Evolutionary conservation across 2,888 invertebrate genomes (phyloP), one percentile per base, ranked within the genome.

Genomic region (Cerceris rybyensis): DNA sequence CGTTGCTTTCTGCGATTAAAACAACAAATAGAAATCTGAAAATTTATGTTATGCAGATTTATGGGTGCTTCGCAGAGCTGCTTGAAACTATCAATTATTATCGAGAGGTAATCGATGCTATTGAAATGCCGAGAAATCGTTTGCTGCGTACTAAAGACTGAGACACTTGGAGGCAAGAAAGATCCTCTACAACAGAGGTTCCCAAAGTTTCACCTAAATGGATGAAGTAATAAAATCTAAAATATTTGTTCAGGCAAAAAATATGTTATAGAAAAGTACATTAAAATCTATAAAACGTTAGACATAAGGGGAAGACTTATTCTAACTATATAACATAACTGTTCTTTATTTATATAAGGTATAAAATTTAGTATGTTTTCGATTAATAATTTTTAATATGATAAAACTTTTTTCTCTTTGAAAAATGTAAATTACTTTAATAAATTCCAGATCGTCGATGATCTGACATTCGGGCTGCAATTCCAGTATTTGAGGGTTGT

Each of bases 1-100:
- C 11, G 46, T 16, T 46, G 46, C 11, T 11, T 46, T 46, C 46
- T 11, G 46, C 46, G 11, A 46, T 46, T 46, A 46, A 46, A 46
- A 1, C 11, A 11, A 11, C 16, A 67, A 17, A 49, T 39, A 49
- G 67, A 66, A 64, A 13, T 54, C 59, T 49, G 17, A 14, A 52
- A 65, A 65, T 14, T 42, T 52, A 52, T 49, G 58, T 49, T 66
- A 70, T 67, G 46, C 54, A 54, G 66, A 64, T 66, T 67, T 61
- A 16, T 70, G 70, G 58, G 61, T 49, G 64, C 58, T 70, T 42
- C 54, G 46, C 9, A n/a, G 50, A 16, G 78, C 63, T 76, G 49
- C 70, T 76, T 52, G 65, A 70, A 66, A 70, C 63, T 76, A 76
- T 78, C 78, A 78, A 78, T 78, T 78, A 78, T 76, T 67, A 63